A percentile compares a stretch with the other conserved stretches of the same genome.
Evolutionary conservation across 2,113 vertebrate species (phyloP).

Genomic region (Colossoma macropomum): DNA sequence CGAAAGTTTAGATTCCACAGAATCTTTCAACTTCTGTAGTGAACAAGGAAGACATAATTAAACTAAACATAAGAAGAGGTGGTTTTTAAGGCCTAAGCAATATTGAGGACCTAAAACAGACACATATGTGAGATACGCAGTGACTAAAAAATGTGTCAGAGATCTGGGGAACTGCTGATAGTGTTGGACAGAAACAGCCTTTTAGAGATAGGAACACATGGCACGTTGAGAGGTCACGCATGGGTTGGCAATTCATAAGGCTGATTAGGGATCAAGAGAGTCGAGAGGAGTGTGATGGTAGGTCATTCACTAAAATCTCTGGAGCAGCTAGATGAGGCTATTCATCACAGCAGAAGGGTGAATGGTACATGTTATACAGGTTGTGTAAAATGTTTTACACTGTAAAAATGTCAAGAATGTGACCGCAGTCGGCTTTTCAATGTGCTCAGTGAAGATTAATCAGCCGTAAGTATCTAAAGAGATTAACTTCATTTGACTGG

Average conservation of each 20-base stretch:
- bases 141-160: neutral
- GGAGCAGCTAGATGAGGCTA: neutral
- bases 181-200: neutral
- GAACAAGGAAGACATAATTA: too few species aligned
- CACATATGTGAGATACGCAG: neutral
- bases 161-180: neutral
- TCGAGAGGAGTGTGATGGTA: neutral
- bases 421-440: neutral
- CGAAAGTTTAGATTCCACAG: too few species aligned
- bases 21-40: too few species aligned
- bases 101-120: too few species aligned
- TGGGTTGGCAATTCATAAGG: slow-evolving; percentile 1
- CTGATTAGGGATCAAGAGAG: neutral
- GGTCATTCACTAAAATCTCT: neutral
- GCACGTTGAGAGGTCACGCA: neutral
- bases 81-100: neutral
- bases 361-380: neutral
- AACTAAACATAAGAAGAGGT: neutral
- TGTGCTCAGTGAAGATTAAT: neutral
- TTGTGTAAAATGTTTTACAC: neutral
- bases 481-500: neutral
- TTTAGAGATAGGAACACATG: neutral
- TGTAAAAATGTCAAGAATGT: neutral
- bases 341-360: neutral
- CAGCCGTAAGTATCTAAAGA: neutral